These are phyloP conservation scores for Corythucha ciliata DNA, from an alignment of 2,888 invertebrate genomes.

Conservation along the genomic window DNA sequence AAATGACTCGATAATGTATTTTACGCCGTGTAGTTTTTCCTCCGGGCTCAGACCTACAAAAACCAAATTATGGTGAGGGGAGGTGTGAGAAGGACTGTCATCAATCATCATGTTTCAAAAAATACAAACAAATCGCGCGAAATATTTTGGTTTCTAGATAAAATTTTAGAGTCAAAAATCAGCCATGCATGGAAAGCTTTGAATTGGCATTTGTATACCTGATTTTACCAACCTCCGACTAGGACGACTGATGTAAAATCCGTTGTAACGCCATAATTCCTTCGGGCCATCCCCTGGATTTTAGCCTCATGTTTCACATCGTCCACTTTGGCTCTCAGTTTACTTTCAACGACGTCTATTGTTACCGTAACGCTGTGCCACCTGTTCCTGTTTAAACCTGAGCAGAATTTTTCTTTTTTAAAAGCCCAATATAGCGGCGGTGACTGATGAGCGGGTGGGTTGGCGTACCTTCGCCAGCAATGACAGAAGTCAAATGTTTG, in stretches of 20 bases:
- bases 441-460: too few relatives aligned
- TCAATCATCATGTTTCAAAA: neutral
- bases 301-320: constrained; percentile 65
- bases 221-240: constrained; percentile 61
- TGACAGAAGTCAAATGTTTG: constrained; percentile 72
- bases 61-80: constrained; percentile 3
- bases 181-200: neutral
- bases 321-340: constrained; percentile 78
- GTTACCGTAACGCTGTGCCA: constrained; percentile 83
- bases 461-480: constrained; percentile 65
- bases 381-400: constrained; percentile 69
- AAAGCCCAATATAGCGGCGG: neutral
- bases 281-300: constrained; percentile 72
- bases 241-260: constrained; percentile 80
- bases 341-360: constrained; percentile 77
- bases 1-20: constrained; percentile 86
- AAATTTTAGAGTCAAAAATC: neutral
- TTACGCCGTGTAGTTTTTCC: constrained; percentile 78
- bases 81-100: neutral
- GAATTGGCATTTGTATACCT: constrained; percentile 10
- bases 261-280: constrained; percentile 76
- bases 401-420: neutral
- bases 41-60: constrained; percentile 69
- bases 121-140: neutral
- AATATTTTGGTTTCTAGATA: neutral